Percentiles rank a stretch among this genome's conserved stretches.
Conservation (phyloP, 2,888 invertebrate genomes). For the Phaedon cochleariae region DNA sequence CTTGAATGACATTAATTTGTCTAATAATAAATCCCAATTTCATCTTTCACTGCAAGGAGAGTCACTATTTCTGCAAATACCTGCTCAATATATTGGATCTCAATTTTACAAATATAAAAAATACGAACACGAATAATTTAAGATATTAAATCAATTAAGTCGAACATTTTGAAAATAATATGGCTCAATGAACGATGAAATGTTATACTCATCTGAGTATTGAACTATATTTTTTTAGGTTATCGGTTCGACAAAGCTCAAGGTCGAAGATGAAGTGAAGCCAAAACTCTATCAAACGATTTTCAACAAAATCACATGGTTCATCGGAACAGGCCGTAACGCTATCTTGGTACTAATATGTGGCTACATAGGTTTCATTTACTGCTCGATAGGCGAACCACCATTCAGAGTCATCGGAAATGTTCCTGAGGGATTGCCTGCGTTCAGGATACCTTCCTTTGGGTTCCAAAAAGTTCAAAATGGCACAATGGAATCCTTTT, state of each 20-base stretch:
- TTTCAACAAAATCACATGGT: slow-evolving; percentile 75
- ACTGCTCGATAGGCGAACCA: slow-evolving; percentile 72
- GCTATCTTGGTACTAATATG: slow-evolving; percentile 82
- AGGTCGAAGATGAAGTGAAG: slow-evolving; percentile 60
- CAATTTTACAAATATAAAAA: too few species aligned
- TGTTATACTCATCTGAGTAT: too few species aligned
- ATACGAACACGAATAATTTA: too few species aligned
- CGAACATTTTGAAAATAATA: too few species aligned
- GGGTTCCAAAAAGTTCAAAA: slow-evolving; percentile 66
- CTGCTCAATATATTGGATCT: too few species aligned
- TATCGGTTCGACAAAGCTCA: slow-evolving; percentile 69
- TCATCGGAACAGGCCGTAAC: slow-evolving; percentile 82
- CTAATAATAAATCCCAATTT: too few species aligned
- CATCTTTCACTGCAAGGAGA: too few species aligned
- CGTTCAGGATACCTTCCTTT: slow-evolving; percentile 73
- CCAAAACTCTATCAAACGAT: slow-evolving; percentile 56
- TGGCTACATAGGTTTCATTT: slow-evolving; percentile 74
- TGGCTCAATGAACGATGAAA: too few species aligned
- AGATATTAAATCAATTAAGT: too few species aligned
- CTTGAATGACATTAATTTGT: too few species aligned
- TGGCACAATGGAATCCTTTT: slow-evolving; percentile 55
- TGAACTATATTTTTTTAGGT: slow-evolving; percentile 62
- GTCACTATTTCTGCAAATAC: too few species aligned
- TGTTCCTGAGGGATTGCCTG: slow-evolving; percentile 80
- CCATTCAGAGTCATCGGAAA: slow-evolving; percentile 81